Evolutionary conservation across 2,888 invertebrate species (phyloP).

Genomic region (Epirrhoe tristata): DNA sequence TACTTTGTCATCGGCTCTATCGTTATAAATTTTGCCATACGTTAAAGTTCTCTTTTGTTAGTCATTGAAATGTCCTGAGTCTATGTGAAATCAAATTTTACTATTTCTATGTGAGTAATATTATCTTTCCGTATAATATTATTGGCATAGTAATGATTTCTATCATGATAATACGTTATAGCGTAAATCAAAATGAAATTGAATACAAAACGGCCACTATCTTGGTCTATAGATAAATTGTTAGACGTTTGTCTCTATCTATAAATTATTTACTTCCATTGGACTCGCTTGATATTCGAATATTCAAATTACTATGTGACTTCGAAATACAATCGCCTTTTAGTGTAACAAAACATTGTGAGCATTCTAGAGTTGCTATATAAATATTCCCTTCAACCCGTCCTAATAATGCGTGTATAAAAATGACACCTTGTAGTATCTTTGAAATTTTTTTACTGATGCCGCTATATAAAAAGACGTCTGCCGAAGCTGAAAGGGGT

Average conservation of each 20-base stretch:
- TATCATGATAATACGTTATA: constrained; percentile 16
- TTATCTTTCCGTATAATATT: constrained; percentile 11
- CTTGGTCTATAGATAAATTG: constrained; percentile 33
- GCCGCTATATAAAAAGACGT: no score
- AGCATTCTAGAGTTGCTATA: constrained; percentile 36
- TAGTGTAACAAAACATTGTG: constrained; percentile 60
- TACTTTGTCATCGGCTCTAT: background rate
- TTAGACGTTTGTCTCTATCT: constrained; percentile 40
- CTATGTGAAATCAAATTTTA: constrained; percentile 1
- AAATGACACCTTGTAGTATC: background rate
- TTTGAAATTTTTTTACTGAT: no score
- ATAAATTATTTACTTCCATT: constrained; percentile 53
- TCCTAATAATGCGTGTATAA: no score
- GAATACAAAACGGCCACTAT: constrained; percentile 24
- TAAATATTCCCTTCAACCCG: background rate
- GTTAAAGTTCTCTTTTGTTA: background rate
- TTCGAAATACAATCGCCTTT: constrained; percentile 70
- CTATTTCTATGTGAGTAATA: background rate
- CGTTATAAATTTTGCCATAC: background rate
- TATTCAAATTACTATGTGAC: constrained; percentile 77
- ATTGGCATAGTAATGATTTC: constrained; percentile 13
- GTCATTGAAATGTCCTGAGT: background rate
- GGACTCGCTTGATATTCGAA: constrained; percentile 73
- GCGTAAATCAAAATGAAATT: constrained; percentile 26
- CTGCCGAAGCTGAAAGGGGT: no score